Evolutionary conservation across 2,113 vertebrate species (phyloP).

Genomic region (Oryzias javanicus): DNA sequence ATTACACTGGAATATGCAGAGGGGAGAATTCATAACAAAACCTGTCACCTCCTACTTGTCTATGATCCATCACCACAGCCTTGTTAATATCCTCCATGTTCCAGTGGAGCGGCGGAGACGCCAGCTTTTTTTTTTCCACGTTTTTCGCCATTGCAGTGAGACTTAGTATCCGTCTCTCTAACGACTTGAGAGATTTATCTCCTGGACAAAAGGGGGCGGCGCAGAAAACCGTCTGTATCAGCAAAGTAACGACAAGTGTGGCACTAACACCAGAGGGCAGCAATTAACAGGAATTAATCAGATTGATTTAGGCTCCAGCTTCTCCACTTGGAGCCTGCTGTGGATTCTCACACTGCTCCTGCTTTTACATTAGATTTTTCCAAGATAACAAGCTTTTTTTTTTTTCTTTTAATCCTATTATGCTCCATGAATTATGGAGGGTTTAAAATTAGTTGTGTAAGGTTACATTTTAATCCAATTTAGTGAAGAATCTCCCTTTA

Average conservation of each 20-base stretch:
- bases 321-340: conserved; percentile 19
- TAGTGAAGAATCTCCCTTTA: background rate
- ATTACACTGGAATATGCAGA: conserved; percentile 54
- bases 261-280: conserved; percentile 59
- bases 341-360: conserved; percentile 4
- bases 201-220: conserved; percentile 28
- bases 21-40: conserved; percentile 51
- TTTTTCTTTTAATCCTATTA: background rate
- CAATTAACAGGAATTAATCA: conserved; percentile 72
- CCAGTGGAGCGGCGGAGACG: conserved; percentile 6
- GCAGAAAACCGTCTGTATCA: conserved; percentile 54
- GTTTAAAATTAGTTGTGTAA: background rate
- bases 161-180: conserved; percentile 46
- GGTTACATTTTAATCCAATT: background rate
- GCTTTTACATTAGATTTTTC: conserved; percentile 13
- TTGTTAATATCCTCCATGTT: conserved; percentile 47
- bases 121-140: background rate
- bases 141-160: conserved; percentile 28
- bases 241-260: conserved; percentile 52
- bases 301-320: conserved; percentile 56
- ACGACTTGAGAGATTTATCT: conserved; percentile 62
- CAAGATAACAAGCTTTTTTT: conserved; percentile 18
- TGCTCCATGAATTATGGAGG: background rate
- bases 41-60: conserved; percentile 59
- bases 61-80: conserved; percentile 54